Evolutionary conservation across 2,797 vertebrate species (phyloP).

Genomic region (Etheostoma nigrum): DNA sequence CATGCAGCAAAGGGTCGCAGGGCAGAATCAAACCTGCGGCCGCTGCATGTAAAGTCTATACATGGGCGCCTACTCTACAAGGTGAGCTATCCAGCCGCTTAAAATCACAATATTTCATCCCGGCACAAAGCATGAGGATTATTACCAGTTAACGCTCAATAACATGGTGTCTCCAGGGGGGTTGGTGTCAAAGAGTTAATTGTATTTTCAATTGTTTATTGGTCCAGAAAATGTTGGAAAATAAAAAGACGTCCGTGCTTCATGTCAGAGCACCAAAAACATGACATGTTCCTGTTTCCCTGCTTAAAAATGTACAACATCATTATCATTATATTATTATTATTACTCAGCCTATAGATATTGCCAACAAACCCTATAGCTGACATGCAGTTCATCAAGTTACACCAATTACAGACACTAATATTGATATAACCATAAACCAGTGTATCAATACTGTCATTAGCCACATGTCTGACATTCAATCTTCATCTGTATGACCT

Average conservation of each 20-base stretch:
- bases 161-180: not conserved
- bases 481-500: constrained; percentile 47
- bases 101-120: not conserved
- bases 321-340: constrained; percentile 32
- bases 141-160: not conserved
- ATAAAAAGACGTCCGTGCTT: not conserved
- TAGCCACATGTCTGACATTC: constrained; percentile 53
- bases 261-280: not conserved
- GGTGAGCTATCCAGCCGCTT: no score
- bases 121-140: not conserved
- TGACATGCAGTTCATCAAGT: constrained; percentile 44
- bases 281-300: not conserved
- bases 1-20: no score
- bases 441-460: constrained; percentile 59
- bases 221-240: not conserved
- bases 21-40: no score
- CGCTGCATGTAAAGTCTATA: no score
- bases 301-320: not conserved
- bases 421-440: constrained; percentile 64
- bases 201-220: not conserved
- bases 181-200: not conserved
- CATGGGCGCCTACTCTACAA: no score
- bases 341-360: constrained; percentile 19
- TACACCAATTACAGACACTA: constrained; percentile 60
- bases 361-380: constrained; percentile 37